Conservation (phyloP, 2,797 vertebrate genomes). For the Platyrinchus mystaceus region DNA sequence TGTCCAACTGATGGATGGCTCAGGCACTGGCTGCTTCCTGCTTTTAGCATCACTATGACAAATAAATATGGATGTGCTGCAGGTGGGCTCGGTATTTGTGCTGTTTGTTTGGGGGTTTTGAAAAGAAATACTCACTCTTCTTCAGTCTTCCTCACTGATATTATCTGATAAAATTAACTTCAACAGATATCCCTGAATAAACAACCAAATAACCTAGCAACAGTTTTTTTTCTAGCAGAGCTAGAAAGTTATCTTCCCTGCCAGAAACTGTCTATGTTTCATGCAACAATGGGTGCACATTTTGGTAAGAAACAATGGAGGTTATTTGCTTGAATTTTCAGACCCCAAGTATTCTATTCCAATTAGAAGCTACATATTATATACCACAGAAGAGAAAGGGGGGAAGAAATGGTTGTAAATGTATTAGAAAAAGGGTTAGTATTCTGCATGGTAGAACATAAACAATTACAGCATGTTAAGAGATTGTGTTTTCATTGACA, state of each 20-base stretch:
- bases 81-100: background rate
- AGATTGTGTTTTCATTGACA: background rate
- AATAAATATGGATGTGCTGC: conserved; percentile 5
- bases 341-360: background rate
- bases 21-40: conserved; percentile 2
- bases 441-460: background rate
- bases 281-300: background rate
- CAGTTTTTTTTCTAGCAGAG: background rate
- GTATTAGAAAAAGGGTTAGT: background rate
- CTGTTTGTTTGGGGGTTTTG: background rate
- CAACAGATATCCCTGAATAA: background rate
- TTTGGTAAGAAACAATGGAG: background rate
- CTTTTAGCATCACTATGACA: background rate
- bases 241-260: background rate
- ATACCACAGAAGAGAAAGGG: background rate
- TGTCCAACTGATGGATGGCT: conserved; percentile 28
- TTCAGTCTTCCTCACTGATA: background rate
- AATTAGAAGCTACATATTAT: background rate
- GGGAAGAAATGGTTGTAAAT: background rate
- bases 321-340: background rate
- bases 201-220: background rate
- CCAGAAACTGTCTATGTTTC: background rate
- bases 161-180: background rate
- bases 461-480: background rate
- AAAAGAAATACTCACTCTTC: background rate